These are phyloP conservation scores for Ericerus pela DNA, from an alignment of 1,140 invertebrate species.

Conservation along the genomic window DNA sequence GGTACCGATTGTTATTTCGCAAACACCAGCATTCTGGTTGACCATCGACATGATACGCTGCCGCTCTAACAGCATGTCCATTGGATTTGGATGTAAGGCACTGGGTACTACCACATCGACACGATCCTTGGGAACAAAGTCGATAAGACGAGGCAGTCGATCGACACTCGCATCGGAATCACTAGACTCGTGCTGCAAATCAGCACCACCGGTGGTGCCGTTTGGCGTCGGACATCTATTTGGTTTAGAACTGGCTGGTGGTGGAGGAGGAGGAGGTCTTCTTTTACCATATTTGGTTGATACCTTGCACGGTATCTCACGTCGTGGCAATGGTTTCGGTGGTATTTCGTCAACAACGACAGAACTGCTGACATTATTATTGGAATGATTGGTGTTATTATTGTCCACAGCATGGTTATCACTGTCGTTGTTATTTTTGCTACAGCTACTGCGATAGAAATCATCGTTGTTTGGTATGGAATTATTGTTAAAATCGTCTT, in stretches of 20 bases:
- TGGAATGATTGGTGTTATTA: no score
- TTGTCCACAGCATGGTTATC: no score
- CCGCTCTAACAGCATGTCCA: conserved; percentile 17
- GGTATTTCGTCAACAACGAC: conserved; percentile 16
- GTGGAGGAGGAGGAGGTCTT: conserved; percentile 34
- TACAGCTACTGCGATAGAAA: no score
- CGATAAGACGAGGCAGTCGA: conserved; percentile 45
- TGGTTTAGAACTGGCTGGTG: conserved; percentile 28
- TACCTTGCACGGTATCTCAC: conserved; percentile 16
- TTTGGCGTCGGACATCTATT: conserved; percentile 16
- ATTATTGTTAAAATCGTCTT: no score
- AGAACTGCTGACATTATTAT: no score
- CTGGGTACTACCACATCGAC: conserved; percentile 21
- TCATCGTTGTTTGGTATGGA: no score
- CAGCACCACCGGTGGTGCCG: no score
- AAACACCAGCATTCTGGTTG: background rate
- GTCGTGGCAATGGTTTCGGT: conserved; percentile 22
- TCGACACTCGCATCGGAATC: conserved; percentile 12
- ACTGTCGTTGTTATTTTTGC: no score
- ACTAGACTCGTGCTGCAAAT: background rate
- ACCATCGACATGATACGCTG: conserved; percentile 15
- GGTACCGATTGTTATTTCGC: no score
- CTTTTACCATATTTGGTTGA: conserved; percentile 29
- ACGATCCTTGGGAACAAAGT: conserved; percentile 44
- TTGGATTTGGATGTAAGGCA: conserved; percentile 18